These are phyloP conservation scores for Ormyrus rosae DNA, from an alignment of 2,888 invertebrate species.

Conservation along the genomic window DNA sequence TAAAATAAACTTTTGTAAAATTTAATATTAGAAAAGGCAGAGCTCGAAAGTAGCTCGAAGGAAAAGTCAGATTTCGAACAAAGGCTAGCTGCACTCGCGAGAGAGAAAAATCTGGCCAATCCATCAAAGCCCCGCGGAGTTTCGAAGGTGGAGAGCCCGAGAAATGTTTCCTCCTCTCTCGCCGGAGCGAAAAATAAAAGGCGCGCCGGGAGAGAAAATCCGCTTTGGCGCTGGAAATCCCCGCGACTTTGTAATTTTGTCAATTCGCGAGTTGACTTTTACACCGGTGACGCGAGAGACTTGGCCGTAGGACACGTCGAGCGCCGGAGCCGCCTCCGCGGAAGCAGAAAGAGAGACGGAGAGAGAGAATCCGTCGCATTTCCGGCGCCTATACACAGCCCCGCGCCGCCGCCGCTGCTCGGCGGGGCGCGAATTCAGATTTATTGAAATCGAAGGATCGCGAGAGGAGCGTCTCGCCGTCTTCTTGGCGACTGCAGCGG, in stretches of 20 bases:
- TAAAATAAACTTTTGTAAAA: too few relatives aligned
- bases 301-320: constrained; percentile 22
- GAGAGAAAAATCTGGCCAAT: constrained; percentile 23
- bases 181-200: neutral
- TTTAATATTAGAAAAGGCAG: too few relatives aligned
- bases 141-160: neutral
- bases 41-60: too few relatives aligned
- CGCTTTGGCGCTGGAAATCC: constrained; percentile 34
- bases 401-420: constrained; percentile 15
- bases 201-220: constrained; percentile 5
- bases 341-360: neutral
- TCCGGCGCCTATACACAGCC: constrained; percentile 8
- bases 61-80: too few relatives aligned
- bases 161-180: constrained; percentile 24
- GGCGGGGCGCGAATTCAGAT: constrained; percentile 55
- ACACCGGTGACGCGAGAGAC: constrained; percentile 29
- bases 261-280: constrained; percentile 53
- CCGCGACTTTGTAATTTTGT: constrained; percentile 51
- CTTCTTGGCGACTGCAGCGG: too few relatives aligned
- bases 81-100: neutral
- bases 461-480: constrained; percentile 45
- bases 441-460: constrained; percentile 68
- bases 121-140: constrained; percentile 10
- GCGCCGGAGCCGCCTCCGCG: neutral
- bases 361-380: constrained; percentile 38